Conservation (phyloP, 2,113 vertebrate species). For the Vicugna pacos region DNA sequence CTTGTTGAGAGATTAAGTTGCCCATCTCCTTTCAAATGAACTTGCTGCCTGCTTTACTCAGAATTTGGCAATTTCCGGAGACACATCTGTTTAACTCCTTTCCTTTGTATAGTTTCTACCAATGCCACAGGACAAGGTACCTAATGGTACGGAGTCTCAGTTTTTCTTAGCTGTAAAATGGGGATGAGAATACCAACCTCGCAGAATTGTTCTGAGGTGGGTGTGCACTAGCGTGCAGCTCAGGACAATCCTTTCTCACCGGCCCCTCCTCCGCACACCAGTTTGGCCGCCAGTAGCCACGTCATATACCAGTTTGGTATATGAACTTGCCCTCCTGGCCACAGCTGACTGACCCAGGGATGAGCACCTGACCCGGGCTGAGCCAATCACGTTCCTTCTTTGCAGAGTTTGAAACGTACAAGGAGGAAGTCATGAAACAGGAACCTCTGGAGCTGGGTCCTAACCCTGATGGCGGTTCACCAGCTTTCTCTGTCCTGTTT, state of each 20-base stretch:
- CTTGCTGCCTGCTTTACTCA: background rate
- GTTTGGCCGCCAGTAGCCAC: background rate
- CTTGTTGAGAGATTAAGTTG: background rate
- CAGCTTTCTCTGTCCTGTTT: background rate
- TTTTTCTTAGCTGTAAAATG: background rate
- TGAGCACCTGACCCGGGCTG: background rate
- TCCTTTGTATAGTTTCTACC: background rate
- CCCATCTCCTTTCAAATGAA: background rate
- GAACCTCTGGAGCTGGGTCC: background rate
- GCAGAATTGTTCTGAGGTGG: background rate
- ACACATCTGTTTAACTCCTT: background rate
- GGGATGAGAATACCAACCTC: background rate
- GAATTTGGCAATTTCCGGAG: background rate
- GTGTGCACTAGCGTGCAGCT: fast-evolving
- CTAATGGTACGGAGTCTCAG: background rate
- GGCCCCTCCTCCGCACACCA: fast-evolving
- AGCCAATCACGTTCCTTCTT: background rate
- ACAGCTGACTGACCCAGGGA: background rate
- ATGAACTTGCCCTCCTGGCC: background rate
- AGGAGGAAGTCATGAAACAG: background rate
- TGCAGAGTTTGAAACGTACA: background rate
- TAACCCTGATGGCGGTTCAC: fast-evolving
- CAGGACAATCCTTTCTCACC: background rate
- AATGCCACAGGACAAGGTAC: background rate
- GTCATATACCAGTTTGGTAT: background rate